phyloP scores from a whole-genome alignment of 1,140 invertebrate species.

The Helicoverpa armigera region DNA sequence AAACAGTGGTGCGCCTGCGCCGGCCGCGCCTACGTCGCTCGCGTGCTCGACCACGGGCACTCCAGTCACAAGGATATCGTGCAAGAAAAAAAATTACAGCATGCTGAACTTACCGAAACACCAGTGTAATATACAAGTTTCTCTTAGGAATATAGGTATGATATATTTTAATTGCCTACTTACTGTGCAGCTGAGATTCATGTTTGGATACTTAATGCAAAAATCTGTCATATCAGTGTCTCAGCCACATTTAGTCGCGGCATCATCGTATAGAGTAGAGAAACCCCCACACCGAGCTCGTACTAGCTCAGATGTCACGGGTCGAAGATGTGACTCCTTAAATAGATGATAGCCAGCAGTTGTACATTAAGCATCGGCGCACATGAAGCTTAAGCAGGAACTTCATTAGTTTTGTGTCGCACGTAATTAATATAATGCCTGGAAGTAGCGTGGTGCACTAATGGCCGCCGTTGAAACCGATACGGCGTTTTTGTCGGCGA shows the following conservation, averaged over 20 bases:
- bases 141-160: background rate
- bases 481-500: slow-evolving; percentile 29
- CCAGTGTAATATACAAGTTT: background rate
- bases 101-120: background rate
- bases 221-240: too few species aligned
- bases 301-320: too few species aligned
- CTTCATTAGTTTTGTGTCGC: background rate
- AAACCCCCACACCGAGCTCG: too few species aligned
- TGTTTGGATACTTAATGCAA: background rate
- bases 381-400: background rate
- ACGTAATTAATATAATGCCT: slow-evolving; percentile 11
- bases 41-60: background rate
- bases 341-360: background rate
- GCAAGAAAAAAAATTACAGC: background rate
- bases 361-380: background rate
- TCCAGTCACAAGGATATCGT: background rate
- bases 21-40: background rate
- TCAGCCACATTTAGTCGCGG: too few species aligned
- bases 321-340: too few species aligned
- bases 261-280: too few species aligned
- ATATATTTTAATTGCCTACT: background rate
- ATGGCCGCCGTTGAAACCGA: slow-evolving; percentile 15
- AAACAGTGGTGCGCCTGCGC: slow-evolving; percentile 10
- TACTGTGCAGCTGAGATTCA: background rate
- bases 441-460: background rate